phyloP scores from a whole-genome alignment of 2,113 vertebrate genomes.

The Hypomesus transpacificus region DNA sequence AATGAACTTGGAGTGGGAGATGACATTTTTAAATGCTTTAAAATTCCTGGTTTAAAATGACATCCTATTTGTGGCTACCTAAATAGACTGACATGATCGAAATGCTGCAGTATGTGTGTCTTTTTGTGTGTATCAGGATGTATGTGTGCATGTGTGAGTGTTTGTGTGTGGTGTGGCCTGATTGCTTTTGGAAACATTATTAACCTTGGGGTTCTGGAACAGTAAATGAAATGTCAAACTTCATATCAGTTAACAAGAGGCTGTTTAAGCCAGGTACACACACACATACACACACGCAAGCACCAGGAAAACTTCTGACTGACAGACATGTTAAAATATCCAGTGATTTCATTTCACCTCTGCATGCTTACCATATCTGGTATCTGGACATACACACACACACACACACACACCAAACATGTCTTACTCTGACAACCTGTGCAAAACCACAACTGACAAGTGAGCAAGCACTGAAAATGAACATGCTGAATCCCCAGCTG shows the following conservation, averaged over 20 bases:
- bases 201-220: conserved; percentile 68
- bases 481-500: no score
- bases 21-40: conserved; percentile 36
- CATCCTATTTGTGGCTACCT: conserved; percentile 55
- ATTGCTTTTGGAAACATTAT: conserved; percentile 66
- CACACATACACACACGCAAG: neutral
- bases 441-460: conserved; percentile 34
- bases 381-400: neutral
- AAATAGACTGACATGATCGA: conserved; percentile 48
- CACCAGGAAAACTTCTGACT: conserved; percentile 23
- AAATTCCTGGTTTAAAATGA: conserved; percentile 50
- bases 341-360: neutral
- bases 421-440: neutral
- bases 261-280: conserved; percentile 31
- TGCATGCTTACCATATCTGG: neutral
- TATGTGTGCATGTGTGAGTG: neutral
- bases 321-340: conserved; percentile 22
- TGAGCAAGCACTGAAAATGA: no score
- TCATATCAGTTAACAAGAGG: conserved; percentile 62
- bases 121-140: neutral
- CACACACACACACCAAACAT: neutral
- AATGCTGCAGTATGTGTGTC: conserved; percentile 40
- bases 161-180: conserved; percentile 26
- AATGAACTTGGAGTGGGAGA: conserved; percentile 3
- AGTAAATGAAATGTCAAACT: conserved; percentile 72